These are phyloP conservation scores for Cheilosia grossa DNA, from an alignment of 2,888 invertebrate species.

Conservation along the genomic window DNA sequence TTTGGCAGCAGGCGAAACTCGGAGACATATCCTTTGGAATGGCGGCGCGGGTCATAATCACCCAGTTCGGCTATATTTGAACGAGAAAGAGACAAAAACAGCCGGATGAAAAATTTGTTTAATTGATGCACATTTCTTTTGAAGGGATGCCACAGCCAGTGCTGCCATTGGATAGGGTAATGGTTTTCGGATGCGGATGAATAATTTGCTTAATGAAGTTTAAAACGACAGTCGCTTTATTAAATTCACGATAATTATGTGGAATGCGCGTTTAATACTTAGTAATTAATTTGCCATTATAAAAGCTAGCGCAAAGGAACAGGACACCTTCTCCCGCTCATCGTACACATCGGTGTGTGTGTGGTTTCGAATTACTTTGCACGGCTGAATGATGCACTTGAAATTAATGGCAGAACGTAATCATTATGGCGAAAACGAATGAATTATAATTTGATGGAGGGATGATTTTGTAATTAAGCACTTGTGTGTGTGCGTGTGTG, in stretches of 20 bases:
- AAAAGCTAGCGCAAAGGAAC: background rate
- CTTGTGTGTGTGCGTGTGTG: background rate
- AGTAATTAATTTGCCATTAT: conserved; percentile 70
- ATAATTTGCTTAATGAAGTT: conserved; percentile 74
- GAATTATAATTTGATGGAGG: background rate
- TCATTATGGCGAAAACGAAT: conserved; percentile 32
- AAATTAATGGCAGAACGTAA: conserved; percentile 58
- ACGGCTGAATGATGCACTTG: conserved; percentile 41
- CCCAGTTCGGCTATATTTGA: conserved; percentile 92
- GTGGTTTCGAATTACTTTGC: conserved; percentile 27
- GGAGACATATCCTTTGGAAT: conserved; percentile 95
- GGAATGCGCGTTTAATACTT: conserved; percentile 70
- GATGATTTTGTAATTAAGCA: conserved; percentile 29
- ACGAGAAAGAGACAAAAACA: conserved; percentile 14
- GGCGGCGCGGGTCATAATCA: conserved; percentile 94
- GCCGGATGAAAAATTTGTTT: conserved; percentile 42
- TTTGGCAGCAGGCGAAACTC: conserved; percentile 97
- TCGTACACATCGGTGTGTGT: background rate
- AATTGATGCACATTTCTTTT: conserved; percentile 36
- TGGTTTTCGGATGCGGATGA: conserved; percentile 70
- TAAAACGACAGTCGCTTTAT: conserved; percentile 72
- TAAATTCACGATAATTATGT: conserved; percentile 71
- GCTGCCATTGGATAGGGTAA: conserved; percentile 32
- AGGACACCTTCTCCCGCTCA: background rate
- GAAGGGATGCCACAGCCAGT: background rate